phyloP scores from a whole-genome alignment of 2,888 invertebrate genomes.

The Elaeidobius kamerunicus region DNA sequence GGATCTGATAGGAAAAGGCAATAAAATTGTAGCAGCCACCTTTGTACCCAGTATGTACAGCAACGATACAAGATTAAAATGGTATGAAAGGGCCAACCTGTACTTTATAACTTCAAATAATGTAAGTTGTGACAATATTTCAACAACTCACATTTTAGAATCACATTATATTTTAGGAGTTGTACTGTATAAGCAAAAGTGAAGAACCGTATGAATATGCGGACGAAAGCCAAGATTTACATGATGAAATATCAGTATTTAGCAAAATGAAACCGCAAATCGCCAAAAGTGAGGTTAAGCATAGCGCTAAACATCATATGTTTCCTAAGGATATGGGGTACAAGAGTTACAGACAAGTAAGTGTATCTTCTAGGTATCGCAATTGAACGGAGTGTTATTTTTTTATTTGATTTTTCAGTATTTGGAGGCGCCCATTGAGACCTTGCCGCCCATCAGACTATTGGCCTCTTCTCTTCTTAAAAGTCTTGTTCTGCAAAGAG shows the following conservation, averaged over 20 bases:
- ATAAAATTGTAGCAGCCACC: slow-evolving; percentile 50
- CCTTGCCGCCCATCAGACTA: slow-evolving; percentile 45
- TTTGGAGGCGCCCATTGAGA: slow-evolving; percentile 45
- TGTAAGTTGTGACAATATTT: slow-evolving; percentile 45
- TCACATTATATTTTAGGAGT: slow-evolving; percentile 38
- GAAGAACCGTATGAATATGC: slow-evolving; percentile 33
- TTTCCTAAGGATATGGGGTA: slow-evolving; percentile 38
- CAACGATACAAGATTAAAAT: slow-evolving; percentile 50
- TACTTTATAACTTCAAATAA: slow-evolving; percentile 60
- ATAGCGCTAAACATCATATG: slow-evolving; percentile 34
- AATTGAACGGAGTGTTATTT: too few relatives aligned
- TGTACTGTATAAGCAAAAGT: slow-evolving; percentile 41
- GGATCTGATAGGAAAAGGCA: slow-evolving; percentile 50
- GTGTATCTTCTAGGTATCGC: too few relatives aligned
- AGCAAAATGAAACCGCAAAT: slow-evolving; percentile 37
- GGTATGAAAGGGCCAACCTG: slow-evolving; percentile 61
- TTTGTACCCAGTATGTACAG: slow-evolving; percentile 58
- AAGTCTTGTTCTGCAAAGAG: slow-evolving; percentile 42
- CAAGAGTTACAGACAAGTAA: slow-evolving; percentile 41
- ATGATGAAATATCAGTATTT: slow-evolving; percentile 36
- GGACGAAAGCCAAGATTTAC: slow-evolving; percentile 19
- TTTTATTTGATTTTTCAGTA: too few relatives aligned
- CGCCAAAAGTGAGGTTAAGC: slow-evolving; percentile 26
- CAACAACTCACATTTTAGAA: neutral
- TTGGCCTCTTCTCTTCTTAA: slow-evolving; percentile 42